Conservation (phyloP, 2,888 invertebrate genomes). For the Tanypteryx hageni region DNA sequence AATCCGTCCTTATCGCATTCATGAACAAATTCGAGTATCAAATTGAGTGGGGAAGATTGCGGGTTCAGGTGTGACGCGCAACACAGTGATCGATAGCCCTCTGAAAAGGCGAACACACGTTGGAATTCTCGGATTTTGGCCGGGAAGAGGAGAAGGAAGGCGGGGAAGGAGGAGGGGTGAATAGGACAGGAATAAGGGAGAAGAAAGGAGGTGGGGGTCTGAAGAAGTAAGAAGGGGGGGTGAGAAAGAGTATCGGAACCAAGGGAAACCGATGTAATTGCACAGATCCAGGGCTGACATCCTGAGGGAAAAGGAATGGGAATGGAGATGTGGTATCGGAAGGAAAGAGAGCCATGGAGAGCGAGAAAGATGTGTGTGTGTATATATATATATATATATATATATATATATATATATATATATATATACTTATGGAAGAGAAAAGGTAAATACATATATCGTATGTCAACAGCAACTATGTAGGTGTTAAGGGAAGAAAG, state of each 20-base stretch:
- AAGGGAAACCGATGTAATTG: slow-evolving; percentile 21
- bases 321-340: slow-evolving; percentile 39
- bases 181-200: background rate
- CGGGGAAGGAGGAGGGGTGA: background rate
- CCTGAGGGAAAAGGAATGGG: slow-evolving; percentile 35
- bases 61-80: slow-evolving; percentile 61
- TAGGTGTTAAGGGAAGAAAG: background rate
- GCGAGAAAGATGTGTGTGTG: background rate
- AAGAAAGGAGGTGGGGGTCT: background rate
- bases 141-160: background rate
- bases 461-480: background rate
- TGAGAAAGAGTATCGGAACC: background rate
- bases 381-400: too few relatives aligned
- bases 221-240: too few relatives aligned
- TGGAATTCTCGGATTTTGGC: background rate
- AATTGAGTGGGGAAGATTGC: slow-evolving; percentile 61
- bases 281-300: slow-evolving; percentile 22
- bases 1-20: slow-evolving; percentile 58
- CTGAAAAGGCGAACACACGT: slow-evolving; percentile 12
- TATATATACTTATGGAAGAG: too few relatives aligned
- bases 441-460: background rate
- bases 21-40: slow-evolving; percentile 62
- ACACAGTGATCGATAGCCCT: slow-evolving; percentile 51
- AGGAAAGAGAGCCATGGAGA: background rate
- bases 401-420: too few relatives aligned